Base-by-base conservation (phyloP, 2,888 invertebrate species). In the Acronicta alni region DNA sequence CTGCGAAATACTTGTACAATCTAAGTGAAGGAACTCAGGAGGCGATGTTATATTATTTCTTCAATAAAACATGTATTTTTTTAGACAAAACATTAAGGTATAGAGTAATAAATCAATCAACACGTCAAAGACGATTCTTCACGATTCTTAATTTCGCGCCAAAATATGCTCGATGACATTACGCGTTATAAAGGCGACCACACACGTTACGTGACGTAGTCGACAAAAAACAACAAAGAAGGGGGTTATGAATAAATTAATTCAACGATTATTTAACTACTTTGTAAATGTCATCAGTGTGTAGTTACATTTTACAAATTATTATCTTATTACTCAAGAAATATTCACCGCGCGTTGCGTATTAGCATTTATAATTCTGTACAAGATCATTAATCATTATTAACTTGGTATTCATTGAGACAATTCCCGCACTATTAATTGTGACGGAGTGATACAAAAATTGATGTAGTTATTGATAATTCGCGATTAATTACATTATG, bases 301-400 rank as follows among this genome's bases (percentile, higher is more conserved):
- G 73, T 82, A 79, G 81, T 82, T 81, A 85, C 77, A 61, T 47
- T 57, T 85, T 82, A 88, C 82, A 86, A 89, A 89, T 89, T 83
- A 84, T 82, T 53, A 54, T 81, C 65, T 67, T 66, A 84, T 86
- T 85, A 84, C 75, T 79, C 72, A 79, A 86, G 83, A 81, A 75
- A 75, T 86, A 83, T 86, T 87, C 85, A 81, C 78, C 83, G 77
- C 67, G 75, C 77, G 75, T 71, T 67, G 53, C 63, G 67, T 77
- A 86, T 88, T 87, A 86, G 82, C 86, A 89, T 91, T 85, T 86
- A 84, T 86, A 87, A 88, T 87, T 84, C 48, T 54, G 63, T 79
- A 82, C 75, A 77, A 61, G 76, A 71, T 74, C 86, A 89, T 92
- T 87, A 84, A 89, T 91, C 90, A 90, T 83, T 79, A 80, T 80